phyloP scores from a whole-genome alignment of 2,888 invertebrate genomes.

The Maniola hyperantus region DNA sequence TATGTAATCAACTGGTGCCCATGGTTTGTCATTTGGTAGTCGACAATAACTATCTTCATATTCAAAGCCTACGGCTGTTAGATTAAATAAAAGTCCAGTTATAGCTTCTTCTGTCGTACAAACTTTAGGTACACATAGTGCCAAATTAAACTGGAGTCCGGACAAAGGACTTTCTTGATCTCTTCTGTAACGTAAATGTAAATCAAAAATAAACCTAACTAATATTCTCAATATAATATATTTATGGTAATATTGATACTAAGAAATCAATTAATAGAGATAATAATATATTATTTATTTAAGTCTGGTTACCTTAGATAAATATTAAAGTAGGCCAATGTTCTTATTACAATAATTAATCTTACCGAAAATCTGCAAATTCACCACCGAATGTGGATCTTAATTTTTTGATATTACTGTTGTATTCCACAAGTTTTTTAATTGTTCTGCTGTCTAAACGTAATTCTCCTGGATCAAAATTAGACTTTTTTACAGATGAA shows the following conservation, averaged over 20 bases:
- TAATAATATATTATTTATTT: too few species aligned
- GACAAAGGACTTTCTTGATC: not conserved
- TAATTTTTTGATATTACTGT: constrained; percentile 10
- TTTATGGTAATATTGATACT: not conserved
- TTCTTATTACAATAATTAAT: not conserved
- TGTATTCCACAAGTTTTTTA: constrained; percentile 9
- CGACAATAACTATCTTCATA: constrained; percentile 53
- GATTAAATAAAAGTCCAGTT: constrained; percentile 45
- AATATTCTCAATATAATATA: not conserved
- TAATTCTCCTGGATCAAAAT: constrained; percentile 15
- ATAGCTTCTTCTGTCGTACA: constrained; percentile 52
- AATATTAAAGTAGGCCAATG: not conserved
- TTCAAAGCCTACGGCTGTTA: constrained; percentile 45
- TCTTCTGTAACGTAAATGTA: not conserved
- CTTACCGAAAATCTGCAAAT: constrained; percentile 14
- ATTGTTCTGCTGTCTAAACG: constrained; percentile 3
- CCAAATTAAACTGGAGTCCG: constrained; percentile 43
- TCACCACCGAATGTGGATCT: constrained; percentile 11
- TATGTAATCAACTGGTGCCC: constrained; percentile 55
- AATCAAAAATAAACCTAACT: not conserved
- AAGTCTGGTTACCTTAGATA: too few species aligned
- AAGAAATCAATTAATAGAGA: not conserved
- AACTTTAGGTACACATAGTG: constrained; percentile 56
- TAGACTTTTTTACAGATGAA: constrained; percentile 9
- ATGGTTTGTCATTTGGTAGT: constrained; percentile 57